Conservation (phyloP, 2,888 invertebrate genomes). For the Ophioninae sp. region DNA sequence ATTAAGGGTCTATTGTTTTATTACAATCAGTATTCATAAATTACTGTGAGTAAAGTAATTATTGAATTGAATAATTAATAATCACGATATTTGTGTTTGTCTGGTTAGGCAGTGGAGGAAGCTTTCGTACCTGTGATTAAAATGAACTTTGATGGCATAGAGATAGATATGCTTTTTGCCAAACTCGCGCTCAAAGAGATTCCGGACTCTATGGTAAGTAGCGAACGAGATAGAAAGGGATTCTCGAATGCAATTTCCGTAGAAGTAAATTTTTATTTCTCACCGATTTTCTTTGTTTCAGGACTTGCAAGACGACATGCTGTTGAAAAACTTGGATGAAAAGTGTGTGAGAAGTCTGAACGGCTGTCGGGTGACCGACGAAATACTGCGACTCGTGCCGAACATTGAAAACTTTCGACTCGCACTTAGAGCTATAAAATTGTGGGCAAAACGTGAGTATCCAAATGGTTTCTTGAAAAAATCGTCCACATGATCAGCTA, state of each 20-base stretch:
- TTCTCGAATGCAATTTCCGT: background rate
- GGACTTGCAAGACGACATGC: slow-evolving; percentile 94
- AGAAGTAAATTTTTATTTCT: background rate
- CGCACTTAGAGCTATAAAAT: slow-evolving; percentile 95
- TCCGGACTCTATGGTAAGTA: slow-evolving; percentile 87
- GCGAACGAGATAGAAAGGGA: background rate
- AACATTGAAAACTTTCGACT: slow-evolving; percentile 96
- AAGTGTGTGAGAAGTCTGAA: slow-evolving; percentile 98
- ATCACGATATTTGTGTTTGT: background rate
- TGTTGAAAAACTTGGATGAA: slow-evolving; percentile 97
- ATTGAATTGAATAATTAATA: background rate
- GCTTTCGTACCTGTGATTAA: slow-evolving; percentile 99
- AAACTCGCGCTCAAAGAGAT: slow-evolving; percentile 96
- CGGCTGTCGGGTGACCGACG: slow-evolving; percentile 99
- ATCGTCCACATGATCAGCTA: background rate
- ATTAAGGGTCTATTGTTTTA: background rate
- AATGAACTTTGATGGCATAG: slow-evolving; percentile 99
- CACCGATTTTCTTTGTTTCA: slow-evolving; percentile 71
- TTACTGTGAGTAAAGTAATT: background rate
- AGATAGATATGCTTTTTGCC: slow-evolving; percentile 99
- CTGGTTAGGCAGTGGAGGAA: slow-evolving; percentile 94
- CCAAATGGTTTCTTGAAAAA: slow-evolving; percentile 25
- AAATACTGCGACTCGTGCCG: slow-evolving; percentile 97
- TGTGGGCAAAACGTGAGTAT: slow-evolving; percentile 98
- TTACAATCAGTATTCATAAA: background rate